phyloP scores from a whole-genome alignment of 2,888 invertebrate species.

The Maniola hyperantus region DNA sequence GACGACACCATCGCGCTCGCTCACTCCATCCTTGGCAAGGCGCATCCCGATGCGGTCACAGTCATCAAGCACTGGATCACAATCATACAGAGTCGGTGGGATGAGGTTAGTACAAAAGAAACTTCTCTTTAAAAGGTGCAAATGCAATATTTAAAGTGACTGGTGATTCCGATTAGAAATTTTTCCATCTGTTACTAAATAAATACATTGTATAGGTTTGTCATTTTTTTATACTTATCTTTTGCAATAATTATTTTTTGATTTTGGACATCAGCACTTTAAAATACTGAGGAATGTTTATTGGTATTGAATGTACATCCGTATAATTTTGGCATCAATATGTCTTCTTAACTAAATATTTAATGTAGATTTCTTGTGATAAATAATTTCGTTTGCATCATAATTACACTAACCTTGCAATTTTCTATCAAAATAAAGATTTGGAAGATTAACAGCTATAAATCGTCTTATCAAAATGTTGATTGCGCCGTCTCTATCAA shows the following conservation, averaged over 20 bases:
- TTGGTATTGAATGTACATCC: no score
- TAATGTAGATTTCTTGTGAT: background rate
- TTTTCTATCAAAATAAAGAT: conserved; percentile 17
- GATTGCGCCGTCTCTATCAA: background rate
- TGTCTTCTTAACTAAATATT: no score
- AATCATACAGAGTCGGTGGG: conserved; percentile 98
- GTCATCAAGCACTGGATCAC: conserved; percentile 99
- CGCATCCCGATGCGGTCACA: conserved; percentile 98
- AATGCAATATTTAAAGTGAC: no score
- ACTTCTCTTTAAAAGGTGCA: no score
- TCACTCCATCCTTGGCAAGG: conserved; percentile 92
- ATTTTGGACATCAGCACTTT: no score
- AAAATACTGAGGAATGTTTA: no score
- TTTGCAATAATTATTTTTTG: no score
- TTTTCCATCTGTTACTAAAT: no score
- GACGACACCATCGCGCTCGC: conserved; percentile 93
- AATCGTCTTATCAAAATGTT: conserved; percentile 9
- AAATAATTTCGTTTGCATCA: background rate
- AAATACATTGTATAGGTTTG: no score
- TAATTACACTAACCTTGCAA: conserved; percentile 24
- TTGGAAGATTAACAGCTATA: background rate
- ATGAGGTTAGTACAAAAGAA: conserved; percentile 85
- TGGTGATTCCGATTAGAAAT: no score
- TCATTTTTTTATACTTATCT: background rate
- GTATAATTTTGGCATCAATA: background rate